Evolutionary conservation across 2,888 invertebrate species (phyloP).

Genomic region (Drosophila borealis): DNA sequence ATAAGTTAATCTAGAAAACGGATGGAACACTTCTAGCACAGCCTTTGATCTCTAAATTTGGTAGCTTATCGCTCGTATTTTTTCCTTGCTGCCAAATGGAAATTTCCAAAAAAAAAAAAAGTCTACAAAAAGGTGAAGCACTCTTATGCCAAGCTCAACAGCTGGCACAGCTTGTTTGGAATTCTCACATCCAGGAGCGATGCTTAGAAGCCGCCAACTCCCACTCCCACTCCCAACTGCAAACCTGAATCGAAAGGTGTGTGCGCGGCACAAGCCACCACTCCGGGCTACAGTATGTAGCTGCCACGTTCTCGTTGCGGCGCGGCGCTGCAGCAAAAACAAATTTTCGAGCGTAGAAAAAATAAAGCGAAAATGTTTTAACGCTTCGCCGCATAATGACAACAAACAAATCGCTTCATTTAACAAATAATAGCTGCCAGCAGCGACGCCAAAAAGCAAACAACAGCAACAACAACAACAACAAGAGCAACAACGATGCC

Average conservation of each 20-base stretch:
- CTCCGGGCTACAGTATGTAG: constrained; percentile 28
- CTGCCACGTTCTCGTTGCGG: constrained; percentile 15
- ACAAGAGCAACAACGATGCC: constrained; percentile 28
- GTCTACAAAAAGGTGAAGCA: constrained; percentile 8
- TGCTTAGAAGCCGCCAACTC: constrained; percentile 33
- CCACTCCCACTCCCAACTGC: constrained; percentile 13
- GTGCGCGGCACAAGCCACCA: constrained; percentile 57
- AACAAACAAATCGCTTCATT: constrained; percentile 83
- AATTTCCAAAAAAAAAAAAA: not conserved
- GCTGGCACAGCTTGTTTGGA: constrained; percentile 68
- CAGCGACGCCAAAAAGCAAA: constrained; percentile 60
- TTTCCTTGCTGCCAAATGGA: not conserved
- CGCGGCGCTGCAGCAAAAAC: constrained; percentile 51
- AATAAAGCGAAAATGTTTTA: constrained; percentile 82
- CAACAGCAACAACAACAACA: constrained; percentile 29
- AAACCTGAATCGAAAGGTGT: constrained; percentile 43
- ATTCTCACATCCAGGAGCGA: constrained; percentile 65
- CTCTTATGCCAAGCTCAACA: constrained; percentile 39
- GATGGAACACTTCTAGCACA: not conserved
- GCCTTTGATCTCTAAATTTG: constrained; percentile 24
- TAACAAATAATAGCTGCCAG: constrained; percentile 83
- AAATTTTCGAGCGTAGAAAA: constrained; percentile 69
- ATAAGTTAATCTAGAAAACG: not conserved
- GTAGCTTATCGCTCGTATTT: not conserved
- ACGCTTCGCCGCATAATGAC: constrained; percentile 80